Evolutionary conservation across 1,140 invertebrate species (phyloP), one percentile per base, ranked within the genome.

Genomic region (Nasonia longicornis): DNA sequence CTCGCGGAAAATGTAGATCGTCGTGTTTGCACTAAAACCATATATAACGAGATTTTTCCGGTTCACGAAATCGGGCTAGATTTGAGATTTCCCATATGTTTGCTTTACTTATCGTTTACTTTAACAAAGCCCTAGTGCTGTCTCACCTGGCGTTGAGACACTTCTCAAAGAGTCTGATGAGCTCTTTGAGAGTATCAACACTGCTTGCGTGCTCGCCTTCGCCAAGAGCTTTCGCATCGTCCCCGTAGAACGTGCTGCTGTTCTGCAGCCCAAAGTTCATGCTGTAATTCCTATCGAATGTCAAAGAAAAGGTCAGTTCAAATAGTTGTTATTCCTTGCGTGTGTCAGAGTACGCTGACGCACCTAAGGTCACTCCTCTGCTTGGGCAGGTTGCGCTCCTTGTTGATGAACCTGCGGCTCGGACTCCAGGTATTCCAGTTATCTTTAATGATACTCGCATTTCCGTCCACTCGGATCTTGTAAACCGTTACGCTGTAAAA

Each of bases 121-220:
- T 35, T 6, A 35, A 3, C 4, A 35, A 35, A 35, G 31, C 31
- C 31, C 2, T 6, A 35, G 31, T 4, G 31, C 31, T 35, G 12
- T 45, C 48, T 84, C 82, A 91, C 90, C 88, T 91, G 0, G 90
- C 87, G 70, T 91, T 91, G 2, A 91, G 85, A 74, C 87, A 88
- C 70, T 77, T 86, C 0, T 86, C 85, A 42, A 91, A 86, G 14
- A 89, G 86, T 20, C 78, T 84, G 6, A 91, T 89, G 38, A 90
- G 88, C 29, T 91, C 89, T 14, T 89, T 77, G 45, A 91, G 85
- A 0, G 88, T 88, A 11, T 85, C 84, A 2, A 90, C 86, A 31
- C 90, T 88, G 22, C 85, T 88, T 1, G 85, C 81, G 1, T 89
- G 86, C 0, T 89, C 86, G 7, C 86, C 82, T n/a, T 86, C 83